These are phyloP conservation scores for Aphelocoma coerulescens DNA, from an alignment of 2,113 vertebrate genomes.

Conservation along the genomic window DNA sequence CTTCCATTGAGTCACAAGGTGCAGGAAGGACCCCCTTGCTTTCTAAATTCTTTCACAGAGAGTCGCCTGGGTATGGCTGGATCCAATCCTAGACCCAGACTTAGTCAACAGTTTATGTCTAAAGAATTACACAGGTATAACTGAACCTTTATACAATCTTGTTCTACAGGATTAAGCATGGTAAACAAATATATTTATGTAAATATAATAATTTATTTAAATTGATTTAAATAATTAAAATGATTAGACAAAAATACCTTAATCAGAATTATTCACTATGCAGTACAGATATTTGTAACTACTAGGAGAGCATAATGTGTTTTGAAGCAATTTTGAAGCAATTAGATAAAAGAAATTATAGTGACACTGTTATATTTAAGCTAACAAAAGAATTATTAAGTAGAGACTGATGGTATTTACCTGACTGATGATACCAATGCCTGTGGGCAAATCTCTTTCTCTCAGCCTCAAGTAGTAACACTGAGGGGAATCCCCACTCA, in stretches of 20 bases:
- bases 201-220: background rate
- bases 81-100: background rate
- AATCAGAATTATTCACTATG: background rate
- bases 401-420: background rate
- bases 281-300: background rate
- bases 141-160: background rate
- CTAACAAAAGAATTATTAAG: background rate
- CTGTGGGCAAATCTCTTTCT: background rate
- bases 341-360: background rate
- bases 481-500: background rate
- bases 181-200: background rate
- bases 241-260: background rate
- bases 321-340: background rate
- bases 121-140: background rate
- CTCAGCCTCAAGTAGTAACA: background rate
- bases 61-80: rapidly evolving
- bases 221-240: background rate
- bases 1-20: background rate
- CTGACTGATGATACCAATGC: too few species aligned
- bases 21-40: background rate
- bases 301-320: background rate
- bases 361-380: background rate
- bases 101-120: background rate
- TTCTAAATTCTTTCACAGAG: background rate
- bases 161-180: background rate